Percentiles rank a stretch among this genome's conserved stretches.
Conservation (phyloP, 2,797 vertebrate genomes). For the Pseudochirops corinnae region DNA sequence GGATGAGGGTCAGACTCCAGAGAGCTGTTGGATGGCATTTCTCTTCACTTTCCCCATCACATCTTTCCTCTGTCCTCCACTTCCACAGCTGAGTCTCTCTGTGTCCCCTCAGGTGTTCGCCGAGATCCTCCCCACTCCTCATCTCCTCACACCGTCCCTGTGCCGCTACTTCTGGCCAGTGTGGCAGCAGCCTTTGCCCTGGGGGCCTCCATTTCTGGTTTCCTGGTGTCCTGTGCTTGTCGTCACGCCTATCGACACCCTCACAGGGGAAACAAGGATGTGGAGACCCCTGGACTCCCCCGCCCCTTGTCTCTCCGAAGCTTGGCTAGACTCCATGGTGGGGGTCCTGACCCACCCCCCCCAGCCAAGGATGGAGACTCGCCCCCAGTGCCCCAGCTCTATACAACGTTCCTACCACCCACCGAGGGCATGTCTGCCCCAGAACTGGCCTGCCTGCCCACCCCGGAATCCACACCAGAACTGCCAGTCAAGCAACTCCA, state of each 20-base stretch:
- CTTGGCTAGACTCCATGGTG: slow-evolving; percentile 91
- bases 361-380: slow-evolving; percentile 63
- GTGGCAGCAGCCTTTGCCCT: slow-evolving; percentile 93
- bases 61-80: slow-evolving; percentile 30
- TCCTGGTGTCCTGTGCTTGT: slow-evolving; percentile 94
- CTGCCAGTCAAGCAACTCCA: slow-evolving; percentile 93
- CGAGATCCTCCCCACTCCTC: slow-evolving; percentile 59
- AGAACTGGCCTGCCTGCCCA: slow-evolving; percentile 92
- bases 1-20: not conserved
- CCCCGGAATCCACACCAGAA: slow-evolving; percentile 94
- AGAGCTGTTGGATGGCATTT: not conserved
- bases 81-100: slow-evolving; percentile 29
- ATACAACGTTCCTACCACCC: slow-evolving; percentile 89
- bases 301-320: slow-evolving; percentile 93
- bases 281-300: slow-evolving; percentile 89
- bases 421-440: slow-evolving; percentile 87
- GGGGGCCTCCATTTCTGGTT: slow-evolving; percentile 93
- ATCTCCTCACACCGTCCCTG: slow-evolving; percentile 87
- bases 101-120: slow-evolving; percentile 69
- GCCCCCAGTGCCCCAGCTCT: slow-evolving; percentile 88
- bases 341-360: slow-evolving; percentile 62
- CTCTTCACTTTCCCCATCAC: accelerated
- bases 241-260: slow-evolving; percentile 89
- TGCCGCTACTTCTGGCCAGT: slow-evolving; percentile 93
- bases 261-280: slow-evolving; percentile 89